Base-by-base conservation (phyloP, 2,113 vertebrate genomes). In the Perccottus glenii region DNA sequence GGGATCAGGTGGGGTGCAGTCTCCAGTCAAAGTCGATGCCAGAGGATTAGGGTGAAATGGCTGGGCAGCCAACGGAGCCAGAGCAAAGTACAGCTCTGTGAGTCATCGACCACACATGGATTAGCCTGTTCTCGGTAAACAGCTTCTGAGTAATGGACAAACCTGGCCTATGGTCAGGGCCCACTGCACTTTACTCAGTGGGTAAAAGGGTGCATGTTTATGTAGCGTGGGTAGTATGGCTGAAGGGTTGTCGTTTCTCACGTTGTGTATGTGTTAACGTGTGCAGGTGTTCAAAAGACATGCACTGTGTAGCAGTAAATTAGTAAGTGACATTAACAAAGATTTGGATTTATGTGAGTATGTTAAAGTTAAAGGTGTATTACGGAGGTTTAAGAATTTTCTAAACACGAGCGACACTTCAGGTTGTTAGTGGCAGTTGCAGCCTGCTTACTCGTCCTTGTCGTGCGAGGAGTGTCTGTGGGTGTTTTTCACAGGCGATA, bases 81-180 rank as follows among this genome's bases (percentile, higher is more conserved):
- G 51, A 73, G 44, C 44, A 60, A 52, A 67, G 73, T 62, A 58
- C 57, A 78, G 75, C 75, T 69, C 51, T 40, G 75, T 92, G 88
- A 90, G 81, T 90, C 90, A 91, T 69, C 27, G 46, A 72, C 76
- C 74, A 80, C 85, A 77, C 81, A 73, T 78, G 82, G 72, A 74
- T 77, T 46, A 75, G 62, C 42, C 56, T 12, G 50, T 63, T 73
- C 69, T 32, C 57, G 67, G 81, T 76, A 87, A 89, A 85, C 86
- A 86, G 78, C 77, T 61, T 73, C 73, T 81, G 83, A 89, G 78
- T 84, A 76, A 84, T 74, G 70, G 70, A 70, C 60, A 65, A 60
- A 70, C 64, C 61, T 49, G 73, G 64, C 16, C 69, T 67, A 60
- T 58, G 70, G 49, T 82, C 71, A 77, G 62, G 45, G 67, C 57